phyloP scores from a whole-genome alignment of 1,140 invertebrate genomes.

The Homarus americanus region DNA sequence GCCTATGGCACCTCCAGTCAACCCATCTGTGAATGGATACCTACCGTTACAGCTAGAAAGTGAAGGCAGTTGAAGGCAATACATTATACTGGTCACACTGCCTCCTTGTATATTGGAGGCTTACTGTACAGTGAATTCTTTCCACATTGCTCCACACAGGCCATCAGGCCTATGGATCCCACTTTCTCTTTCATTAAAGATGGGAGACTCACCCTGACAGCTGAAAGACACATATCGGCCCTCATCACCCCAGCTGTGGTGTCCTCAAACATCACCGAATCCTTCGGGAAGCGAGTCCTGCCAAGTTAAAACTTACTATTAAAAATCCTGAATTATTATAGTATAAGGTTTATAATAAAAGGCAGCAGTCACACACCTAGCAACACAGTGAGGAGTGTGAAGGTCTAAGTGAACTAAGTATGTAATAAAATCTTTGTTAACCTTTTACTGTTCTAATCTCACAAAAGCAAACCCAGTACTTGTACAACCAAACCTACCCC shows the following conservation, averaged over 20 bases:
- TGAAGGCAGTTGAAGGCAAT: background rate
- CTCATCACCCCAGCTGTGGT: slow-evolving; percentile 13
- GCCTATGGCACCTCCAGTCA: no score
- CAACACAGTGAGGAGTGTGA: background rate
- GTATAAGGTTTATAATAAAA: background rate
- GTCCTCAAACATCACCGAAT: slow-evolving; percentile 40
- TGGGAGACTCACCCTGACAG: slow-evolving; percentile 23
- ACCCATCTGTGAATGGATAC: background rate
- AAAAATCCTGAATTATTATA: background rate
- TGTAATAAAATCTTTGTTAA: no score
- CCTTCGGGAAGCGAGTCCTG: slow-evolving; percentile 32
- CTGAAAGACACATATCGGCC: slow-evolving; percentile 17
- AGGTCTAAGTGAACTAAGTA: background rate
- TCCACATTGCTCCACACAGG: no score
- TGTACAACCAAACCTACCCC: no score
- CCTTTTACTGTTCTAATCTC: no score
- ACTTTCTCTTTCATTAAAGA: background rate
- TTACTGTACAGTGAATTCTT: no score
- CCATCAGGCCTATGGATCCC: no score
- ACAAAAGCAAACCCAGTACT: no score
- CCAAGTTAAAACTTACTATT: background rate
- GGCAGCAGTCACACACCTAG: background rate
- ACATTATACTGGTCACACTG: no score
- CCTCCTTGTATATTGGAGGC: no score
- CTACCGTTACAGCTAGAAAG: background rate